phyloP scores from a whole-genome alignment of 2,888 invertebrate species.

The Lasioglossum malachurum region DNA sequence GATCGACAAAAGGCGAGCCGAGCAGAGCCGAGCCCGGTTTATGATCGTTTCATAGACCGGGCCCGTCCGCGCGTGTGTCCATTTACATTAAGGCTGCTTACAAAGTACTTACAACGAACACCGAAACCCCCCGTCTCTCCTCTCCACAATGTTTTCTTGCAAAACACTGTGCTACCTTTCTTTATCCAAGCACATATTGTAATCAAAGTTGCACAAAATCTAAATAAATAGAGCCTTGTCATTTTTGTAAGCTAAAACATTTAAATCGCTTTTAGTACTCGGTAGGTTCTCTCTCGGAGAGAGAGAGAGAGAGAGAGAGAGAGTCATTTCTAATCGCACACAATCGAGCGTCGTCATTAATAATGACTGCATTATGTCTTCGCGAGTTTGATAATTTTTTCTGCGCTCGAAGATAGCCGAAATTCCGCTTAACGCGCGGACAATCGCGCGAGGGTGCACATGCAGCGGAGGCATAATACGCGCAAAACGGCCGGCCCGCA shows the following conservation, averaged over 20 bases:
- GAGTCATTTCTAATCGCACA: too few relatives aligned
- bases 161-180: not conserved
- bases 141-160: not conserved
- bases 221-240: too few relatives aligned
- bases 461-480: slow-evolving; percentile 50
- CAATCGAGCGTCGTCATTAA: not conserved
- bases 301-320: too few relatives aligned
- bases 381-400: not conserved
- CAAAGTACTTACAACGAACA: slow-evolving; percentile 34
- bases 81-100: slow-evolving; percentile 60
- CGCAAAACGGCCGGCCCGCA: slow-evolving; percentile 64
- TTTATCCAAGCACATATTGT: too few relatives aligned
- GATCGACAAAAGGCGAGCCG: slow-evolving; percentile 34
- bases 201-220: too few relatives aligned
- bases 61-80: slow-evolving; percentile 25
- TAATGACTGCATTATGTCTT: not conserved
- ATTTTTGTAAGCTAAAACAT: too few relatives aligned
- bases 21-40: slow-evolving; percentile 15
- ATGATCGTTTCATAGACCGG: slow-evolving; percentile 45
- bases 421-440: not conserved
- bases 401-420: not conserved
- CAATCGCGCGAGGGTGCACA: slow-evolving; percentile 19
- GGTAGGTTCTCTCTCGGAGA: too few relatives aligned
- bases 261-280: too few relatives aligned
- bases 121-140: not conserved